Evolutionary conservation across 1,140 invertebrate species (phyloP), one percentile per base, ranked within the genome.

Genomic region (Luehdorfia chinensis): DNA sequence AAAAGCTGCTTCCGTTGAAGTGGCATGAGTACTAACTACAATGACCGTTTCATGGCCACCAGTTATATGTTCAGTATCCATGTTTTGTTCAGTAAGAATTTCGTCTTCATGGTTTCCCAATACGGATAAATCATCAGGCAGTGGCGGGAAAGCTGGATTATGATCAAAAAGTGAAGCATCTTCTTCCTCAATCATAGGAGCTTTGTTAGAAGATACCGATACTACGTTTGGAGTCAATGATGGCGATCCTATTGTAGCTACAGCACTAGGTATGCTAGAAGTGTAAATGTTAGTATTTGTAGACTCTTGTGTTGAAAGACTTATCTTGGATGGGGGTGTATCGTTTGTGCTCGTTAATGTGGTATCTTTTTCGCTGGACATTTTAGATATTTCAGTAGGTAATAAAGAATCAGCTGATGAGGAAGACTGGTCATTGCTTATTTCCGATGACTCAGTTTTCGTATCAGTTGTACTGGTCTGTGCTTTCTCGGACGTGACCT

Each of bases 101-200:
- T 80, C 83, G 30, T 84, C 79, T 12, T 76, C 77, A 12, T 81
- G 79, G 47, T 75, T 80, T 18, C 70, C 63, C 6, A 69, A 43
- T 11, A 79, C 71, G 9, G 78, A 74, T 4, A 86, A 65, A 55
- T 86, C 83, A 47, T 86, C 83, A 9, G 79, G 83, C 11, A 84
- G 65, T 0, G 83, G 83, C 0, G 83, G 83, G 36, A 86, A 86
- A 15, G 80, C 79, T 1, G 83, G 83, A 47, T 86, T 86, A 30
- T 79, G 78, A 49, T 81, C 77, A 11, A 76, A 71, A 4, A 69
- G 41, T 15, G 68, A 59, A 14, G 61, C 12, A 41, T 84, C 78
- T 53, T 86, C 83, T 37, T 86, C 79, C 55, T 84, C 74, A 19
- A 78, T 63, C 9, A 78, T 55, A 9, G 78, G 66, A 12, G 73